phyloP scores from a whole-genome alignment of 1,140 invertebrate genomes.

The Oreohelix idahoensis region DNA sequence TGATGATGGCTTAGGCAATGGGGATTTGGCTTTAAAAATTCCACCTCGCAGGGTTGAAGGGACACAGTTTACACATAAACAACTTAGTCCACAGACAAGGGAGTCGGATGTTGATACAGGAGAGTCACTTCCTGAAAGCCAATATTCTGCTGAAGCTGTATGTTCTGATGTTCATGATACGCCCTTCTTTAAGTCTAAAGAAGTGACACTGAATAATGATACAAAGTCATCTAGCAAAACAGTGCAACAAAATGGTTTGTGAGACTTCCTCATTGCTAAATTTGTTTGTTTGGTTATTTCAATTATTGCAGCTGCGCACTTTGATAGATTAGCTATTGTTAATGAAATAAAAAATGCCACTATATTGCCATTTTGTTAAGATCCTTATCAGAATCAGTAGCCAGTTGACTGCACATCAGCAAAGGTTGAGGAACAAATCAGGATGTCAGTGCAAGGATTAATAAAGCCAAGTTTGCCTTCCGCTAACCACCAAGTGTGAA shows the following conservation, averaged over 20 bases:
- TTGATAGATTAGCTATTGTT: too few species aligned
- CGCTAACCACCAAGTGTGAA: too few species aligned
- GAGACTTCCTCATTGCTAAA: background rate
- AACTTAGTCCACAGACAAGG: background rate
- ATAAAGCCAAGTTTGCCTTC: too few species aligned
- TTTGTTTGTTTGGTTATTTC: too few species aligned
- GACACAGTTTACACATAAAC: background rate
- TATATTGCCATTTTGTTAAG: too few species aligned
- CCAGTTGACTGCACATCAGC: too few species aligned
- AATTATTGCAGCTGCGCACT: too few species aligned
- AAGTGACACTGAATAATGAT: background rate
- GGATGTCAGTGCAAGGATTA: too few species aligned
- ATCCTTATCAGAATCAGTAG: too few species aligned
- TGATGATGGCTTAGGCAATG: conserved; percentile 19
- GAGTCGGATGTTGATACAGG: conserved; percentile 4
- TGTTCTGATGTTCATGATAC: background rate
- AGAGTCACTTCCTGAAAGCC: background rate
- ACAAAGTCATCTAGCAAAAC: background rate
- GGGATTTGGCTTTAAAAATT: background rate
- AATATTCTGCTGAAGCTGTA: background rate
- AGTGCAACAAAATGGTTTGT: background rate
- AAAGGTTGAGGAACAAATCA: too few species aligned
- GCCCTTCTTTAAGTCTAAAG: background rate
- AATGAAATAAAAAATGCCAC: too few species aligned
- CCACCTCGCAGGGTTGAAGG: background rate